Evolutionary conservation across 2,888 invertebrate genomes (phyloP), one percentile per base, ranked within the genome.

Genomic region (Meghimatium bilineatum): DNA sequence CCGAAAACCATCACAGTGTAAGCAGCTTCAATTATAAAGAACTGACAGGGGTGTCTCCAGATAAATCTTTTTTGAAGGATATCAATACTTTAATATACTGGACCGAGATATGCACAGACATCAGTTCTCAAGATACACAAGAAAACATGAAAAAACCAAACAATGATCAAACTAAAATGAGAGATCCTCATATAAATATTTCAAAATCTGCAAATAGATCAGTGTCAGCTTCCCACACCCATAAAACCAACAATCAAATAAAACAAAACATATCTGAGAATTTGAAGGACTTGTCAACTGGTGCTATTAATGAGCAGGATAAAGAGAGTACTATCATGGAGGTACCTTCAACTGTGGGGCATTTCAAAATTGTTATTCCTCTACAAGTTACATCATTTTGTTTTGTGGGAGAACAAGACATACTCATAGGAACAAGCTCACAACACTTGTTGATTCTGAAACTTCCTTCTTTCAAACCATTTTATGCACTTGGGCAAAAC

Each of bases 341-440:
- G 6, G 14, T 23, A 12, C 20, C 72, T 72, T 38, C 44, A 74
- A 32, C 20, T 1, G 20, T 29, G 23, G 34, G 20, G 1, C 74
- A 74, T 74, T 74, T 34, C 5, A 32, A 67, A 32, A 32, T 67
- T 10, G 20, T 49, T 44, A 52, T 83, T 0, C 60, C 44, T 23
- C 26, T 78, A 26, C 69, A 67, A 29, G 63, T 78, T 20, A 75
- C 84, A 6, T 44, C 84, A 5, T 10, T 76, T 0, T 76, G 84
- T 71, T 84, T 76, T 80, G 60, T 80, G 20, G 71, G 80, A 12
- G 84, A 84, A 32, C 69, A 80, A 26, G 34, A 56, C 34, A 38
- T 84, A 10, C 34, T 75, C 20, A 29, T 80, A 0, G 84, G 84
- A 34, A 84, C 84, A 29, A 56, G 23, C 29, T 60, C 75, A 5